phyloP scores from a whole-genome alignment of 64 coral and sea anemone genomes.

The Stylophora pistillata region DNA sequence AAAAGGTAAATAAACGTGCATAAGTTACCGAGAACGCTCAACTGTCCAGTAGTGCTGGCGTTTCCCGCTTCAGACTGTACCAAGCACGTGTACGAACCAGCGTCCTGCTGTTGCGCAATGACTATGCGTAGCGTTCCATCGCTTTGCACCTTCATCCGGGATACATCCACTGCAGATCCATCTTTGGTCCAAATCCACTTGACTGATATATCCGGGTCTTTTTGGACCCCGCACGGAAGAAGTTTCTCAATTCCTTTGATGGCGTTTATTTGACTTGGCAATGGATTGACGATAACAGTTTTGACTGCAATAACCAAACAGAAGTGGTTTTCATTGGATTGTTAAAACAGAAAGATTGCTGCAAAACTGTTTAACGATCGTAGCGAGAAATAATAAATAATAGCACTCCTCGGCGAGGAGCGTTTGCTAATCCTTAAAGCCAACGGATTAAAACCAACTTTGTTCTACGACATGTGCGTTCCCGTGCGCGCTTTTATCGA shows the following conservation, averaged over 20 bases:
- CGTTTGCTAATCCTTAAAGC: too few species aligned
- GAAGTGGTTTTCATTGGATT: background rate
- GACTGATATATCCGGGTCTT: constrained; percentile 55
- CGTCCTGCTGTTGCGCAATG: constrained; percentile 62
- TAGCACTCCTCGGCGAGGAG: too few species aligned
- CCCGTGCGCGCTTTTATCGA: too few species aligned
- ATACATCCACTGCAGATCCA: constrained; percentile 19
- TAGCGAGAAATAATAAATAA: too few species aligned
- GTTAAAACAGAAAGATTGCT: background rate
- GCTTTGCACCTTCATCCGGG: constrained; percentile 61
- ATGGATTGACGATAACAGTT: constrained; percentile 66
- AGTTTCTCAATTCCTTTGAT: constrained; percentile 61
- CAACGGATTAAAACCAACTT: too few species aligned
- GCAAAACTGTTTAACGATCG: too few species aligned
- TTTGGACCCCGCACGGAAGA: constrained; percentile 53
- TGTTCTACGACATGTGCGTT: too few species aligned
- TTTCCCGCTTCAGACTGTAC: constrained; percentile 77
- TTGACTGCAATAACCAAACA: constrained; percentile 26
- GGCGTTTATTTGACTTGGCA: constrained; percentile 72
- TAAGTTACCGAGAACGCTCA: constrained; percentile 73
- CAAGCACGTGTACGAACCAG: constrained; percentile 75
- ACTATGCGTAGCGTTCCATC: constrained; percentile 75
- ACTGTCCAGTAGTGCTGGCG: constrained; percentile 67
- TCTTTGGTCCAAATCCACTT: constrained; percentile 85
- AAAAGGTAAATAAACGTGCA: too few species aligned